phyloP scores from a whole-genome alignment of 2,797 vertebrate genomes.

The Aplochiton taeniatus region DNA sequence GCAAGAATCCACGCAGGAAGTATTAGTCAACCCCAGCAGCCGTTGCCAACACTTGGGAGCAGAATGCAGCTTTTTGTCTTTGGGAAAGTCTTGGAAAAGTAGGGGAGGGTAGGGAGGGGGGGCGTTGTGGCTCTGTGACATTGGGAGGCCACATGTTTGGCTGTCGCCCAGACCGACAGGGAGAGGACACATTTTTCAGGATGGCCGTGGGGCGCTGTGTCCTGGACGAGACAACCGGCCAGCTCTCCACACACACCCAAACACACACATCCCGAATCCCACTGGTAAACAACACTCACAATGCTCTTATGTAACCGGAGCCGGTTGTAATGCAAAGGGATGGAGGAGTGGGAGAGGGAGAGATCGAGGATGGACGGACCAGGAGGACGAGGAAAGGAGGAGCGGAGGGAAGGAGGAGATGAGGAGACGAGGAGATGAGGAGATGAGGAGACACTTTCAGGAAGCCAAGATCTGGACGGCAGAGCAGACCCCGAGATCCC shows the following conservation, averaged over 20 bases:
- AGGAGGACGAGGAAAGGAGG: no score
- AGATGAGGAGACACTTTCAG: no score
- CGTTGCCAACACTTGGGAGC: slow-evolving; percentile 46
- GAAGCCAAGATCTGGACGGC: no score
- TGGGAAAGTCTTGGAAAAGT: slow-evolving; percentile 24
- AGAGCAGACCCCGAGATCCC: slow-evolving; percentile 11
- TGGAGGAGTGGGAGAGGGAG: slow-evolving; percentile 39
- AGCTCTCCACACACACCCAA: slow-evolving; percentile 55
- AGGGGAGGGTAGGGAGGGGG: neutral
- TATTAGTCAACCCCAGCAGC: slow-evolving; percentile 49
- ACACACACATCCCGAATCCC: slow-evolving; percentile 49
- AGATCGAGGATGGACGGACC: neutral
- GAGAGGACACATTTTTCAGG: slow-evolving; percentile 68
- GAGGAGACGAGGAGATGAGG: no score
- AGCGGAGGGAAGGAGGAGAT: no score
- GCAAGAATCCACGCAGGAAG: slow-evolving; percentile 39
- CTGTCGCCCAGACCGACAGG: slow-evolving; percentile 56
- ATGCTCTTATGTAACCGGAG: slow-evolving; percentile 60
- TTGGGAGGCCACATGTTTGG: slow-evolving; percentile 72
- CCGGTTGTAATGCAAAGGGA: slow-evolving; percentile 44
- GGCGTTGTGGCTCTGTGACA: slow-evolving; percentile 47
- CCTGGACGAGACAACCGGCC: slow-evolving; percentile 57
- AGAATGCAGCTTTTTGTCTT: slow-evolving; percentile 59
- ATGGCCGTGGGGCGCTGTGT: slow-evolving; percentile 58
- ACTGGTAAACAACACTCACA: slow-evolving; percentile 52